A percentile compares a stretch with the other conserved stretches of the same genome.
These are phyloP conservation scores for Loripinus fragilis DNA, from an alignment of 2,888 invertebrate genomes.

Conservation along the genomic window DNA sequence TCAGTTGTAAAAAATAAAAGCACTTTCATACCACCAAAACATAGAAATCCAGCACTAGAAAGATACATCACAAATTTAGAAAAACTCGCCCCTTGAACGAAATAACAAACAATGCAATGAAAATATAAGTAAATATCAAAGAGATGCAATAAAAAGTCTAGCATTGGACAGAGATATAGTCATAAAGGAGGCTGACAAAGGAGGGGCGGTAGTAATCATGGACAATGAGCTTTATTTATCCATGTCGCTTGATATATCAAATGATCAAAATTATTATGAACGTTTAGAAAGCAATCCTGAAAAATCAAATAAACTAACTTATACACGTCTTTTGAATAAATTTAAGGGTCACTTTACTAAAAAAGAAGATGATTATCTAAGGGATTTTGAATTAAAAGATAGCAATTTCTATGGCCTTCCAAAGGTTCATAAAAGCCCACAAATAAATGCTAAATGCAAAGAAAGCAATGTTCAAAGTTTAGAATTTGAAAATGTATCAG, in stretches of 20 bases:
- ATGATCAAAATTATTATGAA: too few relatives aligned
- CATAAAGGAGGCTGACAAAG: too few relatives aligned
- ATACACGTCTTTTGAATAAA: background rate
- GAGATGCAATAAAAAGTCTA: too few relatives aligned
- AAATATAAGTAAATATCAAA: too few relatives aligned
- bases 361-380: too few relatives aligned
- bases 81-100: background rate
- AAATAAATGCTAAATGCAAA: too few relatives aligned
- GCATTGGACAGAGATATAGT: too few relatives aligned
- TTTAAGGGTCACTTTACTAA: background rate
- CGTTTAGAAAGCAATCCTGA: too few relatives aligned
- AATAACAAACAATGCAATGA: too few relatives aligned
- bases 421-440: background rate
- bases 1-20: slow-evolving; percentile 3
- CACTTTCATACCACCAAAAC: background rate
- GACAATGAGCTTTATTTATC: background rate
- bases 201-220: background rate
- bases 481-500: too few relatives aligned
- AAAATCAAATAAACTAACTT: too few relatives aligned
- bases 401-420: background rate
- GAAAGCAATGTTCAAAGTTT: background rate
- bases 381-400: background rate
- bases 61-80: background rate
- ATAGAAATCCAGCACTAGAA: background rate
- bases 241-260: background rate